Percentiles rank a stretch among this genome's conserved stretches.
These are phyloP conservation scores for Eptesicus fuscus DNA, from an alignment of 2,113 vertebrate genomes.

Conservation along the genomic window DNA sequence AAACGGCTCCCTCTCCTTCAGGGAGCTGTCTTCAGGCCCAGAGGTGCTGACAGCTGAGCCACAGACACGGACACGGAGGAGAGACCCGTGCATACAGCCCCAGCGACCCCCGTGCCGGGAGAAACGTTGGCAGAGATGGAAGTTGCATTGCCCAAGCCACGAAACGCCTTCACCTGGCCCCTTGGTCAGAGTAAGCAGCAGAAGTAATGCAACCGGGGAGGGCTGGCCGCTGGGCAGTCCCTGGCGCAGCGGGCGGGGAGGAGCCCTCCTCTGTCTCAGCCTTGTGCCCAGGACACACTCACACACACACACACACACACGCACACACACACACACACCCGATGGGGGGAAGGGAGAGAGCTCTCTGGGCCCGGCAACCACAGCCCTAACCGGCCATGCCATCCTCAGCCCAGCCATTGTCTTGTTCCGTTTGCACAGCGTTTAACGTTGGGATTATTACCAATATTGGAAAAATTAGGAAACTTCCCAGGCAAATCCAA, in stretches of 20 bases:
- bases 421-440: neutral
- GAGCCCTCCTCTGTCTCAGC: no score
- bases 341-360: no score
- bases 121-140: neutral
- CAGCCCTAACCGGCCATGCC: neutral
- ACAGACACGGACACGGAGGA: neutral
- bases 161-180: neutral
- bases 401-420: neutral
- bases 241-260: fast-evolving
- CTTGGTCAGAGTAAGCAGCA: neutral
- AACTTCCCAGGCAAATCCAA: neutral
- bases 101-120: no score
- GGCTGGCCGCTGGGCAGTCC: no score
- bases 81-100: fast-evolving
- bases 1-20: neutral
- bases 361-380: fast-evolving
- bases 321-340: no score
- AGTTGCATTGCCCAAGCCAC: neutral
- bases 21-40: neutral
- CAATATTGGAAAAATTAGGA: neutral
- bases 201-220: neutral
- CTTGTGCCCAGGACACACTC: neutral
- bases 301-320: no score
- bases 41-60: neutral
- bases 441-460: neutral